phyloP scores from a whole-genome alignment of 2,797 vertebrate genomes.

The Phoebastria nigripes region DNA sequence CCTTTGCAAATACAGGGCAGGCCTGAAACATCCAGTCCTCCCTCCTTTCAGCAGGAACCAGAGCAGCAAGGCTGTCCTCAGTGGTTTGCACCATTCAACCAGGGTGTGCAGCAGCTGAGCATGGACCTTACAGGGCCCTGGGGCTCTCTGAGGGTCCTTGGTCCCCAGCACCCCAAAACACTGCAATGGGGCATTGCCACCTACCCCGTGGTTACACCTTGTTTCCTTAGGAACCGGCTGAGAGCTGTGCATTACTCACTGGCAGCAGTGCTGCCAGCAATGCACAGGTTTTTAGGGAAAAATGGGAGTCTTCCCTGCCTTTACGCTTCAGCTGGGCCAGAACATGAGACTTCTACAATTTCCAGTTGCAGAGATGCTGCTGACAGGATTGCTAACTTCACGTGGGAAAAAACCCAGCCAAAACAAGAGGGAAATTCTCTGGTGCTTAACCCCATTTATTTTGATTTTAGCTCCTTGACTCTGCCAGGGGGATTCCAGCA shows the following conservation, averaged over 20 bases:
- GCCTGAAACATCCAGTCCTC: background rate
- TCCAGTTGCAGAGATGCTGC: background rate
- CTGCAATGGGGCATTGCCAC: background rate
- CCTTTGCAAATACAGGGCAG: background rate
- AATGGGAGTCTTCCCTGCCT: background rate
- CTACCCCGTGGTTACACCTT: background rate
- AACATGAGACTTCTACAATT: accelerated
- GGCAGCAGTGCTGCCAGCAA: background rate
- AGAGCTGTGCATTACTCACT: background rate
- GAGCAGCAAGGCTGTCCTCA: background rate
- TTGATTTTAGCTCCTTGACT: background rate
- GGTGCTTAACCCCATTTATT: background rate
- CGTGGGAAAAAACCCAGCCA: accelerated
- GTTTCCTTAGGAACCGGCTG: background rate
- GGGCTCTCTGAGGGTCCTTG: background rate
- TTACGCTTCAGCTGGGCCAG: background rate
- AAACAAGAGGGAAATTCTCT: background rate
- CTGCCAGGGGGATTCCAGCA: background rate
- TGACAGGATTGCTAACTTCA: background rate
- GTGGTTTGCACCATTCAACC: accelerated
- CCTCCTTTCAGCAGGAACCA: background rate
- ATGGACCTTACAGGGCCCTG: background rate
- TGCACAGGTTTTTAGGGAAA: background rate
- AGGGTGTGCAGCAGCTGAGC: background rate
- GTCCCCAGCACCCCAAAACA: background rate